Base-by-base conservation (phyloP, 1,140 invertebrate genomes). In the Stenopsyche tienmushanensis region DNA sequence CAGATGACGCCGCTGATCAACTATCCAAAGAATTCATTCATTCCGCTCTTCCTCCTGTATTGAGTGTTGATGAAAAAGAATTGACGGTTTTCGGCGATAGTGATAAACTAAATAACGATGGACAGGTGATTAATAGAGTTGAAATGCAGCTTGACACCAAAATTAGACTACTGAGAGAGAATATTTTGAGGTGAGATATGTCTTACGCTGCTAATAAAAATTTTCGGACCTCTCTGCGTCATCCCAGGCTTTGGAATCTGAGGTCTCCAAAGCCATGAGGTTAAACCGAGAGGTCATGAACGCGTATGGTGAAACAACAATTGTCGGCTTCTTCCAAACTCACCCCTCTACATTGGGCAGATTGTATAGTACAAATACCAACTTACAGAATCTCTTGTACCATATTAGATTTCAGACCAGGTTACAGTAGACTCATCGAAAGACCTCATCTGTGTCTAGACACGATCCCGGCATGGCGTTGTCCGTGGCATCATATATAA, bases 41-140 rank as follows among this genome's bases (percentile, higher is more conserved):
- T 71, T 90, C 93, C 77, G 90, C 89, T n/a, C 74, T 98, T 49
- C 96, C 96, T 1, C 95, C 95, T 0, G 80, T 87, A 34, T 74
- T 96, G 0, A 82, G 78, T 41, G 74, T 84, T 67, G 76, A 80
- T 45, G 92, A 95, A 76, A 83, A 81, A 65, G 67, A 75, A 1
- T 83, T 87, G 65, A 91, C 89, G 8, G 83, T 90, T 0, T 84
- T 85, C 73, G 84, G 85, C 20, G 86, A 87, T 64, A 86, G 87
- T 3, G 88, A 88, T 74, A 75, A 75, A n/a, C 88, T 92, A 81
- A 82, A 82, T 71, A 77, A 83, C 45, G 75, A 85, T 71, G 87
- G 88, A 2, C 72, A 80, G 54, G 84, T 92, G 17, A 76, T 75
- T 3, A 86, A 87, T 65, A 75, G 82, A 23, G 83, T 86, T 10